phyloP scores from a whole-genome alignment of 2,888 invertebrate genomes.

The Atherix ibis region DNA sequence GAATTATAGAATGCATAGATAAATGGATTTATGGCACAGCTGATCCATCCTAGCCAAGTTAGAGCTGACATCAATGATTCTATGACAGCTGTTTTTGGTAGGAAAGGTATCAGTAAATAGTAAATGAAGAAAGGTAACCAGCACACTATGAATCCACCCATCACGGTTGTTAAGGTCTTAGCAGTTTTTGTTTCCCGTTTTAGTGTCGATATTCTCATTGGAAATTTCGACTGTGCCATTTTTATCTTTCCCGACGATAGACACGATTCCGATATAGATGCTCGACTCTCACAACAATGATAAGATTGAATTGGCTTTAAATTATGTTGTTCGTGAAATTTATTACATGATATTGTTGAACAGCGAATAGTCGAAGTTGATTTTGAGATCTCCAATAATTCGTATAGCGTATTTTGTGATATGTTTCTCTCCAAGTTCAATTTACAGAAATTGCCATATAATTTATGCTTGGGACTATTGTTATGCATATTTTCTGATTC shows the following conservation, averaged over 20 bases:
- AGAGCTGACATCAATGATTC: constrained; percentile 53
- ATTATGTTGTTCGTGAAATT: constrained; percentile 3
- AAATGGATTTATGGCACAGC: constrained; percentile 79
- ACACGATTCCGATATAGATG: constrained; percentile 22
- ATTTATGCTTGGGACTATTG: constrained; percentile 4
- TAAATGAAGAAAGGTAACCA: constrained; percentile 80
- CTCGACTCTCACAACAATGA: constrained; percentile 20
- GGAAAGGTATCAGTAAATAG: constrained; percentile 65
- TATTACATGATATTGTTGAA: constrained; percentile 21
- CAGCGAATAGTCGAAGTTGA: constrained; percentile 23
- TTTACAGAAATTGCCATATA: constrained; percentile 4
- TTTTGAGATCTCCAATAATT: constrained; percentile 25
- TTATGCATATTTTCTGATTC: constrained; percentile 13
- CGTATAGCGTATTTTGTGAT: constrained; percentile 15
- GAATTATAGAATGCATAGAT: constrained; percentile 83
- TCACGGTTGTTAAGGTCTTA: constrained; percentile 71
- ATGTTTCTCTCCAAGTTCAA: not conserved
- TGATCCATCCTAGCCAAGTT: constrained; percentile 83
- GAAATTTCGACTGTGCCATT: constrained; percentile 6
- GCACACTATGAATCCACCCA: constrained; percentile 75
- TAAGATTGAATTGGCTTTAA: constrained; percentile 16
- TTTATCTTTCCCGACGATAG: constrained; percentile 11
- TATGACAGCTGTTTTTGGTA: constrained; percentile 44
- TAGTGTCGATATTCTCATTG: constrained; percentile 44
- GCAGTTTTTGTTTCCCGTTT: constrained; percentile 76